A percentile compares a stretch with the other conserved stretches of the same genome.
phyloP scores from a whole-genome alignment of 2,888 invertebrate genomes.

The Phoenoteleia sp. region DNA sequence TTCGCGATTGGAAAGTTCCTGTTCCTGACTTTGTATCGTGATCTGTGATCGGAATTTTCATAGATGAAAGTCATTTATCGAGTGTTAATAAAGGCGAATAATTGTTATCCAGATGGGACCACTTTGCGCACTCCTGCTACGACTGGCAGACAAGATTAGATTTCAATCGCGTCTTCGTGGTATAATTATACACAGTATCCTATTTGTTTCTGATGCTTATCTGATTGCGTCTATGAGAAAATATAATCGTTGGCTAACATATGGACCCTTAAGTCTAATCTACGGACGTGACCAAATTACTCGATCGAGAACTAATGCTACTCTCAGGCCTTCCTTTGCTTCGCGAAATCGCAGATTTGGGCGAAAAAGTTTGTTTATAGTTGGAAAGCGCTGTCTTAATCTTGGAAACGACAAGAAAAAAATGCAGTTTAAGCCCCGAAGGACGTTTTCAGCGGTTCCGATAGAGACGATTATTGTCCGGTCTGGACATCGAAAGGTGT shows the following conservation, averaged over 20 bases:
- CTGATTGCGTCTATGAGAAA: conserved; percentile 29
- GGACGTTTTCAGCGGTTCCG: conserved; percentile 53
- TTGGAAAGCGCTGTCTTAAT: neutral
- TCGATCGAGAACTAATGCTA: neutral
- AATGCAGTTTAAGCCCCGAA: neutral
- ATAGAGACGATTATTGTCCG: conserved; percentile 54
- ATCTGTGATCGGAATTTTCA: conserved; percentile 22
- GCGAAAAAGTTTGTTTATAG: neutral
- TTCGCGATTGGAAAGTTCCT: conserved; percentile 45
- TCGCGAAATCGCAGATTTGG: neutral
- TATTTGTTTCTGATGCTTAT: conserved; percentile 60
- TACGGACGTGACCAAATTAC: conserved; percentile 18
- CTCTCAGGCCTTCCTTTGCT: neutral
- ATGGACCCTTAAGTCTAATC: conserved; percentile 34
- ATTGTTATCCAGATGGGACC: conserved; percentile 51
- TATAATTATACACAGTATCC: conserved; percentile 53
- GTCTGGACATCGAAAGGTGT: conserved; percentile 53
- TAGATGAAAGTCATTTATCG: conserved; percentile 57
- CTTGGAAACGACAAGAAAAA: conserved; percentile 6
- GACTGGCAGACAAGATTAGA: conserved; percentile 34
- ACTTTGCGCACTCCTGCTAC: conserved; percentile 14
- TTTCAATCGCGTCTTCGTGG: conserved; percentile 39
- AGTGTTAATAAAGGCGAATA: conserved; percentile 58
- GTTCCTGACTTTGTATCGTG: conserved; percentile 11
- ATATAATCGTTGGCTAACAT: conserved; percentile 5